Evolutionary conservation across 2,113 vertebrate genomes (phyloP).

Genomic region (Microcebus ravelobensis): DNA sequence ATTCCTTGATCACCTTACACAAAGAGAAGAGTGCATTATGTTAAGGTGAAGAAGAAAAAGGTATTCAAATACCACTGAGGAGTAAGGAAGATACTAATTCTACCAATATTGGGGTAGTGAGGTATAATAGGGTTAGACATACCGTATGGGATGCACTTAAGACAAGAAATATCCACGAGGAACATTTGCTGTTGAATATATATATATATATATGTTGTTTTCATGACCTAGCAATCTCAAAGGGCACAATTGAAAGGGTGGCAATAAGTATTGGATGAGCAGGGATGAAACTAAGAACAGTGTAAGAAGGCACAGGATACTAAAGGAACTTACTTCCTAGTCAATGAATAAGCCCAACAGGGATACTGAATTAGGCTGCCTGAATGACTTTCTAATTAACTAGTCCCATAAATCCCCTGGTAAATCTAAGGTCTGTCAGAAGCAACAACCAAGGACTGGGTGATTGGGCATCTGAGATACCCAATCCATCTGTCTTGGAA

Average conservation of each 20-base stretch:
- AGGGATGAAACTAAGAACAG: background rate
- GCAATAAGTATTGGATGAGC: background rate
- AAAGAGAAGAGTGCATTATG: background rate
- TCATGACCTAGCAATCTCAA: background rate
- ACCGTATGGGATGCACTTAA: background rate
- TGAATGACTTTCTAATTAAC: background rate
- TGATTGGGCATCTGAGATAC: background rate
- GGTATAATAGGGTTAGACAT: background rate
- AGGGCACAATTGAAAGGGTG: background rate
- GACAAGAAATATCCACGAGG: background rate
- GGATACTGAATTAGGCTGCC: background rate
- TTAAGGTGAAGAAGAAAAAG: background rate
- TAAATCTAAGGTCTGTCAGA: background rate
- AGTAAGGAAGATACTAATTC: background rate
- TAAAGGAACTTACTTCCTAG: background rate
- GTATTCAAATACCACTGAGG: background rate
- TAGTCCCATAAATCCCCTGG: background rate
- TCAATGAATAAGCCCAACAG: background rate
- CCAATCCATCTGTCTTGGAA: background rate
- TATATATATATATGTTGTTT: background rate
- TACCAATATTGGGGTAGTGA: background rate
- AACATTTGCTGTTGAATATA: background rate
- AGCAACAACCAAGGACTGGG: background rate
- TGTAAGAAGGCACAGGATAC: background rate
- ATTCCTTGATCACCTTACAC: background rate